phyloP scores from a whole-genome alignment of 2,888 invertebrate genomes.

The Oscheius sp. region DNA sequence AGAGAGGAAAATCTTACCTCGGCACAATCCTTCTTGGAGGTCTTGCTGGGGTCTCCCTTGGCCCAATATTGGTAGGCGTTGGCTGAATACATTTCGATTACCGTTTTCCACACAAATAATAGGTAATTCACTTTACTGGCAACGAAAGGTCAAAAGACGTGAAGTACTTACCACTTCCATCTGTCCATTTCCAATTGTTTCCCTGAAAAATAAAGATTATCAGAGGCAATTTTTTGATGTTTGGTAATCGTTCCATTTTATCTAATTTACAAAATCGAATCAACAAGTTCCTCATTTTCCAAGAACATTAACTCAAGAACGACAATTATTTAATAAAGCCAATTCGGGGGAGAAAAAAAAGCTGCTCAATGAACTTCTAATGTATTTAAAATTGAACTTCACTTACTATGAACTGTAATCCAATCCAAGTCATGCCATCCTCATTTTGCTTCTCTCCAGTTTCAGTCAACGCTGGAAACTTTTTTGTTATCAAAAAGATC shows the following conservation, averaged over 20 bases:
- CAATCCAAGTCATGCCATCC: constrained; percentile 30
- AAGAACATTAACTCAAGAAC: too few species aligned
- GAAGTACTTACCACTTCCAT: too few species aligned
- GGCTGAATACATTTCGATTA: too few species aligned
- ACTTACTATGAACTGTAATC: constrained; percentile 19
- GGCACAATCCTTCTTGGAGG: constrained; percentile 23
- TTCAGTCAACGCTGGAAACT: constrained; percentile 24
- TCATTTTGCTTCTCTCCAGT: constrained; percentile 28
- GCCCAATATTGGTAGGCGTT: constrained; percentile 31
- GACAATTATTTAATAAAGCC: too few species aligned
- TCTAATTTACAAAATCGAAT: too few species aligned
- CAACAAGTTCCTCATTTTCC: too few species aligned
- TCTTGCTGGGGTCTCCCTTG: constrained; percentile 25
- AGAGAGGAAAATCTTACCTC: not conserved
- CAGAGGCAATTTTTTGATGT: not conserved
- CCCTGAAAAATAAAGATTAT: constrained; percentile 7
- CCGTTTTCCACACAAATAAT: too few species aligned
- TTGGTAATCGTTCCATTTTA: too few species aligned
- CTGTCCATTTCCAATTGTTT: constrained; percentile 36
- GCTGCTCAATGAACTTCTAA: not conserved
- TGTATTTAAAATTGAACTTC: not conserved
- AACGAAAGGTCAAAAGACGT: too few species aligned
- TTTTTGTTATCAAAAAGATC: too few species aligned
- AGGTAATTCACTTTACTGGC: too few species aligned
- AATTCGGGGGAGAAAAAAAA: too few species aligned